phyloP scores from a whole-genome alignment of 1,140 invertebrate genomes.

The Drosophila gunungcola region DNA sequence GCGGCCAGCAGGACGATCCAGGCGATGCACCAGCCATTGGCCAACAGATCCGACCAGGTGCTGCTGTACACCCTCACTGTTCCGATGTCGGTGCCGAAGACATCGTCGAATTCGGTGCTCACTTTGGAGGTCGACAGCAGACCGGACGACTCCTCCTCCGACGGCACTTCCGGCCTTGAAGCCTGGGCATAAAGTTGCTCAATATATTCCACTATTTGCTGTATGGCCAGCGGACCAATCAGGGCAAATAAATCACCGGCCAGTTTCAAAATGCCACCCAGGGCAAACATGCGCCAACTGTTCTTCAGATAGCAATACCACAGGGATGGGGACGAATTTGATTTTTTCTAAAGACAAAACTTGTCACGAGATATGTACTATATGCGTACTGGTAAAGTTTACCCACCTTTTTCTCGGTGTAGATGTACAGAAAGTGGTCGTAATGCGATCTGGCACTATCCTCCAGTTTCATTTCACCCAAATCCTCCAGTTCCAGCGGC shows the following conservation, averaged over 20 bases:
- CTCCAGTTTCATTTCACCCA: slow-evolving; percentile 89
- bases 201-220: slow-evolving; percentile 90
- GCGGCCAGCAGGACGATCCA: slow-evolving; percentile 90
- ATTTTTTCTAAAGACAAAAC: slow-evolving; percentile 68
- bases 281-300: slow-evolving; percentile 90
- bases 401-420: slow-evolving; percentile 74
- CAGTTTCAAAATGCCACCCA: slow-evolving; percentile 91
- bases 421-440: slow-evolving; percentile 81
- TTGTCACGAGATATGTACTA: background rate
- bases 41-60: slow-evolving; percentile 87
- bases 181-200: slow-evolving; percentile 68
- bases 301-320: slow-evolving; percentile 90
- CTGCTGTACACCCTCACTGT: slow-evolving; percentile 84
- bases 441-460: slow-evolving; percentile 85
- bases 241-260: slow-evolving; percentile 91
- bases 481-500: slow-evolving; percentile 89
- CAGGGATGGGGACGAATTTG: slow-evolving; percentile 83
- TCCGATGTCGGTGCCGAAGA: slow-evolving; percentile 43
- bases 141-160: background rate
- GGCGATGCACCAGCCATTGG: slow-evolving; percentile 92
- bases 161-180: slow-evolving; percentile 1
- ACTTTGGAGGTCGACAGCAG: slow-evolving; percentile 43
- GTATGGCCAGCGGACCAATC: slow-evolving; percentile 91
- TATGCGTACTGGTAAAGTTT: background rate
- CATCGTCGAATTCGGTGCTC: slow-evolving; percentile 42